Evolutionary conservation across 2,888 invertebrate species (phyloP).

Genomic region (Achlya flavicornis): DNA sequence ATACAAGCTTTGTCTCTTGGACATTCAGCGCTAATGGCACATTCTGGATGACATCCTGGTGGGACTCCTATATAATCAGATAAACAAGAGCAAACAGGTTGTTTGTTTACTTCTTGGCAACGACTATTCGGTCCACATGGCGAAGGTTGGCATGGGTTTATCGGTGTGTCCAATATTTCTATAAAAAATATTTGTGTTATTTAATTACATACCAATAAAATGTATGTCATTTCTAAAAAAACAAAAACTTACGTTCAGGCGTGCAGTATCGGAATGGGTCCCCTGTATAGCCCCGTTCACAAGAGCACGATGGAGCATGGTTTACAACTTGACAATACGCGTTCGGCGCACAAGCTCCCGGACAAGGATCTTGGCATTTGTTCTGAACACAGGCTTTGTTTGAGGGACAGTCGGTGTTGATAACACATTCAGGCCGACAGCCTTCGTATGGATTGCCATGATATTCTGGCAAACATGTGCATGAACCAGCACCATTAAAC

Average conservation of each 20-base stretch:
- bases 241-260: slow-evolving; percentile 78
- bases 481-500: slow-evolving; percentile 85
- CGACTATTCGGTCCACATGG: slow-evolving; percentile 91
- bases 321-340: slow-evolving; percentile 89
- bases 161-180: slow-evolving; percentile 56
- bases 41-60: slow-evolving; percentile 90
- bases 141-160: slow-evolving; percentile 86
- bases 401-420: slow-evolving; percentile 88
- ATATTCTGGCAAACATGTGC: slow-evolving; percentile 88
- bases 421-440: slow-evolving; percentile 88
- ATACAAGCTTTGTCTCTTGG: slow-evolving; percentile 88
- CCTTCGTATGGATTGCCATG: slow-evolving; percentile 91
- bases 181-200: slow-evolving; percentile 25
- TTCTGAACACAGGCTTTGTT: slow-evolving; percentile 88
- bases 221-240: neutral
- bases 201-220: too few species aligned
- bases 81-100: slow-evolving; percentile 90
- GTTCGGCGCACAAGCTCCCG: slow-evolving; percentile 90
- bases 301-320: slow-evolving; percentile 88
- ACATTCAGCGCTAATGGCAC: slow-evolving; percentile 90
- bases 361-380: slow-evolving; percentile 90
- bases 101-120: slow-evolving; percentile 88
- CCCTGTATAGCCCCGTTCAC: slow-evolving; percentile 87
- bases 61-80: slow-evolving; percentile 88
- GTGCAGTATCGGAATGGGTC: slow-evolving; percentile 88